Evolutionary conservation across 2,113 vertebrate genomes (phyloP).

Genomic region (Mustela lutreola): DNA sequence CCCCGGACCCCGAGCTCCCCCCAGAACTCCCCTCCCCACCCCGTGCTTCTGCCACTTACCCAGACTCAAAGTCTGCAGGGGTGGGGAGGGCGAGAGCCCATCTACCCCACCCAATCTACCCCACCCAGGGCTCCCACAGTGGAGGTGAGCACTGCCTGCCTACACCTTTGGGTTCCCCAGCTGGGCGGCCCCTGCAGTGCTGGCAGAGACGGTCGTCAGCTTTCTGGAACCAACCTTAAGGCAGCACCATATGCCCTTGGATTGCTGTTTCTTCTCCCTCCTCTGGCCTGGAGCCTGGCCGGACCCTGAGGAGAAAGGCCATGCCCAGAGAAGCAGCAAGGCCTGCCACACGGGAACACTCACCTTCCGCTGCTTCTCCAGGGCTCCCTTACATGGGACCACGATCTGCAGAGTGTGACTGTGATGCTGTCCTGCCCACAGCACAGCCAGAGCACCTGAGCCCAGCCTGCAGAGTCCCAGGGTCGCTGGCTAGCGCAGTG

Average conservation of each 20-base stretch:
- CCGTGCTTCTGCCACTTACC: not conserved
- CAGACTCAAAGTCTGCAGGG: not conserved
- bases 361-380: rapidly evolving
- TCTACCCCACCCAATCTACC: rapidly evolving
- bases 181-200: not conserved
- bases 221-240: not conserved
- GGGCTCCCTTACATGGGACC: rapidly evolving
- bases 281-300: not conserved
- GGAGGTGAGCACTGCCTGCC: not conserved
- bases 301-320: rapidly evolving
- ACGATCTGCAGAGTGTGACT: not conserved
- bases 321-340: not conserved
- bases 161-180: too few species aligned
- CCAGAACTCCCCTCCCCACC: rapidly evolving
- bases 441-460: rapidly evolving
- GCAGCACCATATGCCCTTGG: not conserved
- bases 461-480: rapidly evolving
- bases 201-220: not conserved
- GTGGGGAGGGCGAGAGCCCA: not conserved
- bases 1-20: not conserved
- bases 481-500: rapidly evolving
- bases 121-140: rapidly evolving
- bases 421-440: rapidly evolving
- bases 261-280: not conserved
- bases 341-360: not conserved